A percentile compares a stretch with the other conserved stretches of the same genome.
Conservation (phyloP, 2,797 vertebrate species). For the Paramormyrops hopkinsi region DNA sequence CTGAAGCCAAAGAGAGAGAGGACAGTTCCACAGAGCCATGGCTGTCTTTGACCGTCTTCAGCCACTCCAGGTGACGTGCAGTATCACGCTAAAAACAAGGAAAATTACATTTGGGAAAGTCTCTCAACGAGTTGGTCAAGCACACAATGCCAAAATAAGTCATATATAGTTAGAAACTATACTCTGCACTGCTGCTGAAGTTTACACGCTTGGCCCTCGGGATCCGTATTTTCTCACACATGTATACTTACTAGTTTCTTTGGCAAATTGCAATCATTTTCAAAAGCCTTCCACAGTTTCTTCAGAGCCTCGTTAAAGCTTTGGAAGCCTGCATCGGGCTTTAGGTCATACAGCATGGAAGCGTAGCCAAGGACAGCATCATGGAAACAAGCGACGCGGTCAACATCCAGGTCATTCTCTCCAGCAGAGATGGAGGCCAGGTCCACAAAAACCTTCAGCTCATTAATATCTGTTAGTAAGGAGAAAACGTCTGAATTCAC, state of each 20-base stretch:
- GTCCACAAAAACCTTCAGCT: conserved; percentile 94
- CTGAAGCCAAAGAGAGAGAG: conserved; percentile 79
- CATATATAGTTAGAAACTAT: background rate
- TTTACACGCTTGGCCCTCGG: background rate
- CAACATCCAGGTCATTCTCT: conserved; percentile 93
- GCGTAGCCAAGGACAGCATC: conserved; percentile 84
- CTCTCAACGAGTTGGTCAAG: background rate
- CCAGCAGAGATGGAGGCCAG: conserved; percentile 96
- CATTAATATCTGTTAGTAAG: conserved; percentile 70
- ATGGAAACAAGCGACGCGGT: conserved; percentile 89
- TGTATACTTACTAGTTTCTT: conserved; percentile 73
- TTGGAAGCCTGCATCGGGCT: conserved; percentile 56
- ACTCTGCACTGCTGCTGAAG: background rate
- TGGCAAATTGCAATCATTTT: conserved; percentile 76
- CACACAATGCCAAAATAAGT: background rate
- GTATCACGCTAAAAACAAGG: conserved; percentile 69
- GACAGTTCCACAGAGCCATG: conserved; percentile 94
- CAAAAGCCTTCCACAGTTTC: conserved; percentile 86
- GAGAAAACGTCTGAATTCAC: background rate
- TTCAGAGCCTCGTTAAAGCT: conserved; percentile 62
- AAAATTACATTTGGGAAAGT: background rate
- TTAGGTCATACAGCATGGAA: conserved; percentile 79
- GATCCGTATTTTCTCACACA: background rate
- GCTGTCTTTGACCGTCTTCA: conserved; percentile 90
- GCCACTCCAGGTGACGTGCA: conserved; percentile 83